Evolutionary conservation across 2,797 vertebrate genomes (phyloP).

Genomic region (Setipinna tenuifilis): DNA sequence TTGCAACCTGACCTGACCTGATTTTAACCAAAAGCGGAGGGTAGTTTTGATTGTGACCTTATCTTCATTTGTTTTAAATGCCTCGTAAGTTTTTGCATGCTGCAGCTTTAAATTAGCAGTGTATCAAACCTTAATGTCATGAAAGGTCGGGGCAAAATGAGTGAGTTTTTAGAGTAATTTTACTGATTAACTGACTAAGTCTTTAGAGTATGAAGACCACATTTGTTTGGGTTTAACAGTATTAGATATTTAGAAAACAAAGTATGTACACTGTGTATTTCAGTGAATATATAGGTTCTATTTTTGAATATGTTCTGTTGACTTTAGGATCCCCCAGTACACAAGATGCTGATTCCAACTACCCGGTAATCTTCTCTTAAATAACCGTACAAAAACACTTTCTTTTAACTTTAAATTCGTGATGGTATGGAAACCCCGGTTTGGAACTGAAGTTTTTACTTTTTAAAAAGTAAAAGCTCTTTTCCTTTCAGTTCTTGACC

Average conservation of each 20-base stretch:
- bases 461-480: not conserved
- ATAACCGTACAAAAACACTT: not conserved
- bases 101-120: not conserved
- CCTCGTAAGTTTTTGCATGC: not conserved
- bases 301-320: constrained; percentile 50
- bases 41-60: not conserved
- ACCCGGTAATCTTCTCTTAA: constrained; percentile 43
- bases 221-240: not conserved
- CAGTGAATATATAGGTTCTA: constrained; percentile 38
- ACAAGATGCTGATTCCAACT: constrained; percentile 44
- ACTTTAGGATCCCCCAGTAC: constrained; percentile 50
- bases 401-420: not conserved
- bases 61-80: not conserved
- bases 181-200: not conserved
- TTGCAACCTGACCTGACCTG: not conserved
- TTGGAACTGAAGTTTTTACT: not conserved
- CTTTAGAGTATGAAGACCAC: not conserved
- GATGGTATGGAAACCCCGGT: not conserved
- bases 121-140: not conserved
- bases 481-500: not conserved
- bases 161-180: not conserved
- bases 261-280: constrained; percentile 20
- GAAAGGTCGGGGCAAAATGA: not conserved
- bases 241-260: not conserved
- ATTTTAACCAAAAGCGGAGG: not conserved